Evolutionary conservation across 2,888 invertebrate genomes (phyloP), one percentile per base, ranked within the genome.

Genomic region (Ernsta delagoae): DNA sequence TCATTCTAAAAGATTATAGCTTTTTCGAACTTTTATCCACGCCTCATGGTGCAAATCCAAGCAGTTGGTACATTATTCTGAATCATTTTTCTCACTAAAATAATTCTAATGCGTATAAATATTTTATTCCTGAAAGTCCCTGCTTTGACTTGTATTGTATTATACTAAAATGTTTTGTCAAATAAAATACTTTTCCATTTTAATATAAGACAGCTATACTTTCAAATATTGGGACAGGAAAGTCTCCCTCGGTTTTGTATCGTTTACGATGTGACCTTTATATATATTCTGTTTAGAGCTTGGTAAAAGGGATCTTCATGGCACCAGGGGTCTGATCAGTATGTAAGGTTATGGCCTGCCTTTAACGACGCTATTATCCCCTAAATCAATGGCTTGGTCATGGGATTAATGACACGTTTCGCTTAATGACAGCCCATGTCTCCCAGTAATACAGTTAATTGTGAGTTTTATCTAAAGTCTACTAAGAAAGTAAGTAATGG

Each of bases 321-420:
- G 16, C 61, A 62, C 12, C 50, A 50, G 34, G 61, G 61, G 61
- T n/a, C 59, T 45, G 36, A 60, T 60, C 60, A 60, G 60, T 61
- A 61, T 61, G 12, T 50, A 50, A 62, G 50, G 61, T 61, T 61
- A 61, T 50, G 50, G 43, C 45, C 36, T 50, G 8, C 7, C 12
- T 4, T 31, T 61, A 36, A 61, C 24, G 48, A 24, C 7, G 61
- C 41, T 48, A 45, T 60, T 60, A 60, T 45, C 16, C 45, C 45
- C 59, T 24, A 60, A 60, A 60, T 60, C 43, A 60, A 60, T 39
- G 59, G 24, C 45, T 12, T 59, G 43, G 24, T 31, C 24, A 45
- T 39, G 43, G 12, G 6, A 45, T 60, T 60, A 60, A 45, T 60
- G 45, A 60, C 59, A 60, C 24, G 7, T 11, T 45, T 16, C 31